Percentiles rank a stretch among this genome's conserved stretches.
These are phyloP conservation scores for Philonicus albiceps DNA, from an alignment of 2,888 invertebrate genomes.

Conservation along the genomic window DNA sequence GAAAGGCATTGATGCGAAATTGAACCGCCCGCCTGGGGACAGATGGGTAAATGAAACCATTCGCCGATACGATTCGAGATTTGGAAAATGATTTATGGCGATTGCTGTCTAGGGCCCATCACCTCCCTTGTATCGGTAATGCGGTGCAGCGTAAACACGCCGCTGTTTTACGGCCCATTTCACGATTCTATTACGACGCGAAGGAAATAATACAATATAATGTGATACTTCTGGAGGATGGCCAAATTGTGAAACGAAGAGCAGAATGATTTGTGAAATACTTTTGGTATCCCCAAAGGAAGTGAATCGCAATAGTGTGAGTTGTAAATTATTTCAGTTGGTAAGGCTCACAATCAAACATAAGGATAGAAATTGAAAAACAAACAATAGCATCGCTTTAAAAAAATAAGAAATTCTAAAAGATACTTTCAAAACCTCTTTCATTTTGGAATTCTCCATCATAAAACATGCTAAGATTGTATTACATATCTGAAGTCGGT, in stretches of 20 bases:
- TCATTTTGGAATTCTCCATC: too few species aligned
- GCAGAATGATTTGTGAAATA: not conserved
- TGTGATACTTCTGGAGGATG: not conserved
- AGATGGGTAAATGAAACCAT: not conserved
- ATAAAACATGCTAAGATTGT: too few species aligned
- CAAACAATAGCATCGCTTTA: too few species aligned
- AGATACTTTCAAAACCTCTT: too few species aligned
- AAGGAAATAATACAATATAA: not conserved
- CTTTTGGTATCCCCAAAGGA: not conserved
- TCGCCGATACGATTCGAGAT: not conserved
- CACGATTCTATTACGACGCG: not conserved
- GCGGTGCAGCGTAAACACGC: not conserved
- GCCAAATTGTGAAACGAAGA: not conserved
- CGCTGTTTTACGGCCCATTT: slow-evolving; percentile 2
- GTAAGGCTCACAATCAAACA: not conserved
- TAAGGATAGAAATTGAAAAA: not conserved
- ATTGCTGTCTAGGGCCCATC: not conserved
- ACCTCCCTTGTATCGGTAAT: not conserved
- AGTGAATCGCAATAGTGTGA: not conserved
- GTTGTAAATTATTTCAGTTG: not conserved
- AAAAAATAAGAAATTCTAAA: too few species aligned
- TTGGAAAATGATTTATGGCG: slow-evolving; percentile 8
- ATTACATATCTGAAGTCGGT: too few species aligned
- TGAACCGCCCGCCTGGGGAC: not conserved
- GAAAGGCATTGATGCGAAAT: slow-evolving; percentile 3